Conservation (phyloP, 35 echinoderm and acorn worm species). For the Diadema setosum region DNA sequence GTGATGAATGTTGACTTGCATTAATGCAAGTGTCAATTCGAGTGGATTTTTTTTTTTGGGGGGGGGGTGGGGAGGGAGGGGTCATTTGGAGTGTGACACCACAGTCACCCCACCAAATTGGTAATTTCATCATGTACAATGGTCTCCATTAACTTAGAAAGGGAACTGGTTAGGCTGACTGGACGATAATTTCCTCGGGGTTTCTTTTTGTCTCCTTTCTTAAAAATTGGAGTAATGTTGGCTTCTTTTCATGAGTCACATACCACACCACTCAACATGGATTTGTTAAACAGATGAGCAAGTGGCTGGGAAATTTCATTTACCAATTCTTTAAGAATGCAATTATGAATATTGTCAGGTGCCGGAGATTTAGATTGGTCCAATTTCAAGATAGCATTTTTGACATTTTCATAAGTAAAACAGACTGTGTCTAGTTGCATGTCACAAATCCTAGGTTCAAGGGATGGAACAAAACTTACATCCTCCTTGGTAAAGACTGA, state of each 20-base stretch:
- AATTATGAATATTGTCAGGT: neutral
- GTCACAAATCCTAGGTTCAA: neutral
- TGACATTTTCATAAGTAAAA: neutral
- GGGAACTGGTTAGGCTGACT: constrained; percentile 31
- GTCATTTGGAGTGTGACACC: too few species aligned
- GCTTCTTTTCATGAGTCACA: constrained; percentile 23
- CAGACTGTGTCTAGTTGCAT: neutral
- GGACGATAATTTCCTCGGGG: constrained; percentile 57
- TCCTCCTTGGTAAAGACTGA: constrained; percentile 9
- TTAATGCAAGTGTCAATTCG: too few species aligned
- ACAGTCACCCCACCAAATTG: too few species aligned
- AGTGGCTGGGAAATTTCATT: neutral
- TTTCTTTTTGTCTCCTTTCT: constrained; percentile 28
- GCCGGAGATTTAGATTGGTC: neutral
- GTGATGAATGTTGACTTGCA: too few species aligned
- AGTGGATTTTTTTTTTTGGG: too few species aligned
- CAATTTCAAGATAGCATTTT: neutral
- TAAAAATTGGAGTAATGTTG: constrained; percentile 24
- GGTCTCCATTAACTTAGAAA: constrained; percentile 28
- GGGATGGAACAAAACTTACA: neutral
- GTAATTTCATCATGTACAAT: neutral
- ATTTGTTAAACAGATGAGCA: constrained; percentile 7
- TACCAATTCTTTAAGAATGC: neutral
- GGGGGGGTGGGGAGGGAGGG: too few species aligned
- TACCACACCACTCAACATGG: neutral